Percentiles rank a stretch among this genome's conserved stretches.
Evolutionary conservation across 2,797 vertebrate species (phyloP).

Genomic region (Anabas testudineus): DNA sequence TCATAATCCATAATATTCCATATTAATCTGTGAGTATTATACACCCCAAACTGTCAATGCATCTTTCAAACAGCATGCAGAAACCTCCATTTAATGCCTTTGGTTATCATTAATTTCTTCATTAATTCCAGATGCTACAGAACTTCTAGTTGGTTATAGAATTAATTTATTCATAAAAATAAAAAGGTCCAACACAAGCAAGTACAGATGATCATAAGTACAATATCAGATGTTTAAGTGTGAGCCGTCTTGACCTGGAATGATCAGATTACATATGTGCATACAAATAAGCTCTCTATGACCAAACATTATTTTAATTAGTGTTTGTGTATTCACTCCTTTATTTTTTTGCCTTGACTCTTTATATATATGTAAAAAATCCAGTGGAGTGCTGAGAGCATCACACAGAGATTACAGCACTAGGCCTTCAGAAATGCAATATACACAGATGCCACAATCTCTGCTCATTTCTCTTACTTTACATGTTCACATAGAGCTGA

Average conservation of each 20-base stretch:
- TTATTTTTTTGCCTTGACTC: background rate
- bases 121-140: constrained; percentile 9
- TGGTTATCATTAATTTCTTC: background rate
- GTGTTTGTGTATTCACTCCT: constrained; percentile 49
- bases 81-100: no score
- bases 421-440: constrained; percentile 32
- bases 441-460: constrained; percentile 43
- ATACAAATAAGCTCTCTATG: constrained; percentile 19
- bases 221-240: constrained; percentile 26
- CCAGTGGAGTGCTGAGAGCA: constrained; percentile 26
- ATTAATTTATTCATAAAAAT: constrained; percentile 59
- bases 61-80: no score
- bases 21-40: no score
- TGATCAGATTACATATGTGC: constrained; percentile 45
- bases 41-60: no score
- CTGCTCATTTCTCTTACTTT: constrained; percentile 31
- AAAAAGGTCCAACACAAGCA: constrained; percentile 41
- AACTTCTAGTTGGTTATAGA: constrained; percentile 14
- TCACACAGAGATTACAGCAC: constrained; percentile 31
- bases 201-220: constrained; percentile 27
- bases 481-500: constrained; percentile 38
- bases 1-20: no score
- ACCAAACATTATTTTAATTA: constrained; percentile 43
- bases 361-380: constrained; percentile 19
- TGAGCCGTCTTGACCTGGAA: constrained; percentile 60